Evolutionary conservation across 2,888 invertebrate species (phyloP), one percentile per base, ranked within the genome.

Genomic region (Melanostoma scalare): DNA sequence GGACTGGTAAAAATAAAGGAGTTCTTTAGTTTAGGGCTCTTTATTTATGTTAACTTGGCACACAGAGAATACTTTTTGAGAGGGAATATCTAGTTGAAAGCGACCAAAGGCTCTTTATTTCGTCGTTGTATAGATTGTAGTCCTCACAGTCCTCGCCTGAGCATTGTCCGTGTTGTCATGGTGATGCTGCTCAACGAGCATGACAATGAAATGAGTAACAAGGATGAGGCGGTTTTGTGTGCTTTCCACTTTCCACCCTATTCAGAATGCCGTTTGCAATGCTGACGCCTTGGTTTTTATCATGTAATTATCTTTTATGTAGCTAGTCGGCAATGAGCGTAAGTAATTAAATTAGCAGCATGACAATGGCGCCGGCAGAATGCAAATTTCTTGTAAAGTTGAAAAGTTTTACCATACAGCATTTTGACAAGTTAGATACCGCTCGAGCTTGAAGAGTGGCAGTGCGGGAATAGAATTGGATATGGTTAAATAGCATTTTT

Each of bases 331-430:
- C 89, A 89, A 87, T 86, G 88, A 89, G 90, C 89, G 89, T 90
- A 90, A 90, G 89, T 90, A 90, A 90, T 90, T 90, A 90, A 90
- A 90, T 90, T 90, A 90, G 89, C 89, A 88, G 72, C 69, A 42
- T 60, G 48, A 74, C 86, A 60, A 76, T 74, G 58, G 69, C 78
- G 50, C 3, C 38, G 56, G 55, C n/a, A 42, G 36, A 65, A 55
- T 78, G 72, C 20, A 60, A 73, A 72, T 73, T 67, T 50, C 44
- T 38, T 20, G 20, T 20, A 20, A 20, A 20, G 20, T 61, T 61
- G 44, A 40, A 52, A 61, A 52, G 6, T 58, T 63, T 58, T 46
- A 35, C 50, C 10, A 55, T 46, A 63, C 52, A 44, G 65, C 63
- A 63, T 55, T 46, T 48, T 55, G n/a, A 55, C 44, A 38, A 46